A percentile compares a stretch with the other conserved stretches of the same genome.
Evolutionary conservation across 2,797 vertebrate genomes (phyloP).

Genomic region (Lophotriccus pileatus): DNA sequence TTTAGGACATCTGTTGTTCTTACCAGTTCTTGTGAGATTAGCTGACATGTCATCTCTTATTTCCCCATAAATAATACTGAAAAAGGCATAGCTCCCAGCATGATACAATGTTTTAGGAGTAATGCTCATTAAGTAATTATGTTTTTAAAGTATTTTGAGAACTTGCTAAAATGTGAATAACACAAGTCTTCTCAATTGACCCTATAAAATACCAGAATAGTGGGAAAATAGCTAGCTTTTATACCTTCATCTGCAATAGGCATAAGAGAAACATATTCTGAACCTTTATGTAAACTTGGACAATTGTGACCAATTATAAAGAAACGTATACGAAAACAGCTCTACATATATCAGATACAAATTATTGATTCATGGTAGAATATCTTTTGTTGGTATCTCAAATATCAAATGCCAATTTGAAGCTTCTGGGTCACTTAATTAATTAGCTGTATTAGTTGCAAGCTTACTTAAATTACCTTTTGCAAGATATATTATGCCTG

Average conservation of each 20-base stretch:
- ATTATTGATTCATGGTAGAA: neutral
- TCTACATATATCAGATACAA: neutral
- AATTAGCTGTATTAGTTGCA: conserved; percentile 60
- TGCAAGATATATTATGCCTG: conserved; percentile 76
- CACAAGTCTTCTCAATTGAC: neutral
- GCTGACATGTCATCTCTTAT: neutral
- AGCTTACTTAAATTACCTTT: conserved; percentile 77
- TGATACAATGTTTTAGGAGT: neutral
- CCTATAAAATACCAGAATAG: neutral
- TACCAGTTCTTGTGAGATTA: neutral
- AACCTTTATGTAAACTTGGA: neutral
- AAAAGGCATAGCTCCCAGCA: neutral
- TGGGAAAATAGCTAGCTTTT: neutral
- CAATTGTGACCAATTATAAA: neutral
- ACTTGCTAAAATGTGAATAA: neutral
- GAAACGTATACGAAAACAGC: neutral
- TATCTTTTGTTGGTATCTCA: conserved; percentile 26
- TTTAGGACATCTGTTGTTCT: neutral
- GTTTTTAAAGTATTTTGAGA: neutral
- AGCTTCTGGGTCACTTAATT: conserved; percentile 47
- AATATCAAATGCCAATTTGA: conserved; percentile 18
- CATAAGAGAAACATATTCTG: neutral
- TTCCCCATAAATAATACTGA: neutral
- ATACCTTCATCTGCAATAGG: neutral
- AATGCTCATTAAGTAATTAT: neutral